A percentile compares a stretch with the other conserved stretches of the same genome.
These are phyloP conservation scores for Protaetia brevitarsis DNA, from an alignment of 1,140 invertebrate species.

Conservation along the genomic window DNA sequence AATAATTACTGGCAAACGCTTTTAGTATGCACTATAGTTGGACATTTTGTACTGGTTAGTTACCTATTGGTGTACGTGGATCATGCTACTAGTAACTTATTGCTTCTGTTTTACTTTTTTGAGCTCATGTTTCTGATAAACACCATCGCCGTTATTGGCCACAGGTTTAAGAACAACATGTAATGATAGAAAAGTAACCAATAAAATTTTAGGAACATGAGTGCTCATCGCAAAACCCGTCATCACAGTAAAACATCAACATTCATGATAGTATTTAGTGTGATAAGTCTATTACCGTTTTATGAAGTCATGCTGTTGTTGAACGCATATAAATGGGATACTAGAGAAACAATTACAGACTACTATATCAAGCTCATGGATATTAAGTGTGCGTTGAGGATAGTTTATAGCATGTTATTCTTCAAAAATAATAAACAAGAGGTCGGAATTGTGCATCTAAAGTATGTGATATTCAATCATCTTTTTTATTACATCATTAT, in stretches of 20 bases:
- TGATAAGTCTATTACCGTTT: neutral
- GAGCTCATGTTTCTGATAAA: slow-evolving; percentile 11
- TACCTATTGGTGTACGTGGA: neutral
- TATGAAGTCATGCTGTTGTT: neutral
- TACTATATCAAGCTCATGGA: neutral
- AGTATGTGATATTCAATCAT: neutral
- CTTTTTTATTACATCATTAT: neutral
- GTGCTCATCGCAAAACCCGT: neutral
- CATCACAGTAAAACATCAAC: neutral
- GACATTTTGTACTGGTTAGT: neutral
- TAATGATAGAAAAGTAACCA: neutral
- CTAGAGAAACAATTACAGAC: neutral
- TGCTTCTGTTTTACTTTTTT: neutral
- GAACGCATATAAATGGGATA: neutral
- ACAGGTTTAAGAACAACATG: too few relatives aligned
- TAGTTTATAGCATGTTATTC: neutral
- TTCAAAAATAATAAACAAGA: neutral
- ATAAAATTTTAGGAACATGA: neutral
- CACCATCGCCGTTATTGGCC: neutral
- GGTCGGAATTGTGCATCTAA: neutral
- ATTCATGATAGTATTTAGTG: neutral
- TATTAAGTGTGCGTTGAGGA: neutral
- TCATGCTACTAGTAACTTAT: neutral
- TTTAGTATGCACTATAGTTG: neutral
- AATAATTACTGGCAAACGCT: slow-evolving; percentile 4